Percentiles rank a stretch among this genome's conserved stretches.
Evolutionary conservation across 1,140 invertebrate species (phyloP).

Genomic region (Lethocerus indicus): DNA sequence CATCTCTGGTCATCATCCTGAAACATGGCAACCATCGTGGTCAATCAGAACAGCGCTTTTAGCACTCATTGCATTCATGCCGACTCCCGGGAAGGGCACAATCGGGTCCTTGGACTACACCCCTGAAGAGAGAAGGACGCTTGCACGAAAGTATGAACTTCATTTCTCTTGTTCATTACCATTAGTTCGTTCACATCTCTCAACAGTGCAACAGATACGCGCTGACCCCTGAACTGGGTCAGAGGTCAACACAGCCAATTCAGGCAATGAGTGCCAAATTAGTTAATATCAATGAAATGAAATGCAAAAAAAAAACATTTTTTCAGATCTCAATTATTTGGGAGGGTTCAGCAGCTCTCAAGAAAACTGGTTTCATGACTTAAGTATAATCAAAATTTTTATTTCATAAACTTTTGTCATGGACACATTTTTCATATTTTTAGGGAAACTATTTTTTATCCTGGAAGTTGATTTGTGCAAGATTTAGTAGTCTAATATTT

Average conservation of each 20-base stretch:
- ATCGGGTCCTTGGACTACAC: slow-evolving; percentile 83
- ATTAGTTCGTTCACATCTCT: background rate
- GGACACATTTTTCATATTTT: too few relatives aligned
- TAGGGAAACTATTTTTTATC: too few relatives aligned
- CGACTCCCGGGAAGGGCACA: slow-evolving; percentile 68
- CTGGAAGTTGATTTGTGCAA: too few relatives aligned
- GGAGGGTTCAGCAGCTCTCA: too few relatives aligned
- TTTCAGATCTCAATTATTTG: background rate
- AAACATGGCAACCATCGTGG: slow-evolving; percentile 95
- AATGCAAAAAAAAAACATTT: background rate
- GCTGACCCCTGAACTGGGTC: background rate
- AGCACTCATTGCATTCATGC: slow-evolving; percentile 90
- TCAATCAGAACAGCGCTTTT: slow-evolving; percentile 85
- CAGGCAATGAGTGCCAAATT: background rate
- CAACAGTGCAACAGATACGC: too few relatives aligned
- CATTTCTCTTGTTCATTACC: background rate
- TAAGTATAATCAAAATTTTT: too few relatives aligned
- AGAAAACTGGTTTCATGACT: too few relatives aligned
- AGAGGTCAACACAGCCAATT: background rate
- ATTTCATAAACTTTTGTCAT: too few relatives aligned
- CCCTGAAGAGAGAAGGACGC: slow-evolving; percentile 55
- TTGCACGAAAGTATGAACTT: slow-evolving; percentile 54
- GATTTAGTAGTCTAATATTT: too few relatives aligned
- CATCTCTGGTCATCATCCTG: slow-evolving; percentile 93
- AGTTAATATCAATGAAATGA: background rate